These are phyloP conservation scores for Cossypha polioptera DNA, from an alignment of 2,797 vertebrate genomes.

Conservation along the genomic window DNA sequence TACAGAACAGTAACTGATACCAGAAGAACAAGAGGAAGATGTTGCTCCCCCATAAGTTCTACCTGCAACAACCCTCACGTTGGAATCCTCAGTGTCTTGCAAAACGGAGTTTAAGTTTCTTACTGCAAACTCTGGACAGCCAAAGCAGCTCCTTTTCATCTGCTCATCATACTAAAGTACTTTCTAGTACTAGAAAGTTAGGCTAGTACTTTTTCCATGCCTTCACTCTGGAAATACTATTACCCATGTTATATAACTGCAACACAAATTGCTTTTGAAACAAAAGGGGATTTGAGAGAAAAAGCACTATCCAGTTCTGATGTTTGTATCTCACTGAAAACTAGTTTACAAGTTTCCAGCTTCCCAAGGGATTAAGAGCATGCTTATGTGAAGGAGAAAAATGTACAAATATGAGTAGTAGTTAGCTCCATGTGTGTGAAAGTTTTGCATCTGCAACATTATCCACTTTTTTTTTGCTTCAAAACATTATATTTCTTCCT, in stretches of 20 bases:
- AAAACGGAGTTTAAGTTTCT: background rate
- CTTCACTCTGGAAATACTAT: background rate
- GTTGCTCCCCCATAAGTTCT: background rate
- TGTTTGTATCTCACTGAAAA: background rate
- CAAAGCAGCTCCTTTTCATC: background rate
- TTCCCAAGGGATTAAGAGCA: background rate
- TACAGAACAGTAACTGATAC: background rate
- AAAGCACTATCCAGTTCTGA: background rate
- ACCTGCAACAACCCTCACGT: rapidly evolving
- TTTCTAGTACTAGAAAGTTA: background rate
- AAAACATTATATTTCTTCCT: background rate
- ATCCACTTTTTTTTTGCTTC: background rate
- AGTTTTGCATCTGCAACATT: background rate
- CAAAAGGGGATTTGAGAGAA: background rate
- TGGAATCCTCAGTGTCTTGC: background rate
- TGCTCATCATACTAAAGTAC: background rate
- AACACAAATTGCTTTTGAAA: background rate
- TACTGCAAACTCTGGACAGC: background rate
- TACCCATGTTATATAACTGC: rapidly evolving
- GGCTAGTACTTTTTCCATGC: background rate
- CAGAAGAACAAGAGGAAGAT: background rate
- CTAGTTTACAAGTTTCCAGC: background rate
- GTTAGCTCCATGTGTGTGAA: background rate
- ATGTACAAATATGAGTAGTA: background rate
- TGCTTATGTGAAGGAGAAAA: background rate